phyloP scores from a whole-genome alignment of 37 sponge, comb jelly and placozoan genomes.

The Dysidea cf. avara region DNA sequence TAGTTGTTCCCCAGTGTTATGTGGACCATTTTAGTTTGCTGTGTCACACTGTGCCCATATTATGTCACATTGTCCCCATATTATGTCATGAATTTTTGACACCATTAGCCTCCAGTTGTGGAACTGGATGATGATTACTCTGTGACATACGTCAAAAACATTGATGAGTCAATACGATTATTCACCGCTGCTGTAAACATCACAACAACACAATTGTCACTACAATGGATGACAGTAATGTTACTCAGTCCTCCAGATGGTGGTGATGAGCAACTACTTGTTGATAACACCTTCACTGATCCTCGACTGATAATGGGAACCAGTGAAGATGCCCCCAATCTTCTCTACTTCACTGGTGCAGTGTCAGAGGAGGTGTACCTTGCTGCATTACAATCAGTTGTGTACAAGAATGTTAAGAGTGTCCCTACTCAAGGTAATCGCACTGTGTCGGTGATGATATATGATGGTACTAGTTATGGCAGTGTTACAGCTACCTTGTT shows the following conservation, averaged over 20 bases:
- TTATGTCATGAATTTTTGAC: neutral
- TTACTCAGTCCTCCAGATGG: conserved; percentile 43
- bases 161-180: conserved; percentile 40
- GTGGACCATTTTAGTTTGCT: too few relatives aligned
- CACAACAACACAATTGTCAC: conserved; percentile 15
- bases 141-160: conserved; percentile 44
- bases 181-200: conserved; percentile 14
- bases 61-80: too few relatives aligned
- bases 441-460: conserved; percentile 41
- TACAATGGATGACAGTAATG: conserved; percentile 49
- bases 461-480: conserved; percentile 52
- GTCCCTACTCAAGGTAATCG: conserved; percentile 56
- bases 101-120: conserved; percentile 21
- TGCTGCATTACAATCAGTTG: conserved; percentile 38
- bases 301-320: conserved; percentile 26
- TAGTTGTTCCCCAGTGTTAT: too few relatives aligned
- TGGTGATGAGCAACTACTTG: conserved; percentile 17
- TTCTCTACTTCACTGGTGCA: conserved; percentile 32
- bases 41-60: too few relatives aligned
- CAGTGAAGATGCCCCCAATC: conserved; percentile 7
- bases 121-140: conserved; percentile 40
- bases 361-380: conserved; percentile 48
- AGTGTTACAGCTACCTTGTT: conserved; percentile 9
- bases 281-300: conserved; percentile 11
- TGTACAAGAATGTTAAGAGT: conserved; percentile 39